Conservation (phyloP, 2,888 invertebrate species). For the Acronicta aceris region DNA sequence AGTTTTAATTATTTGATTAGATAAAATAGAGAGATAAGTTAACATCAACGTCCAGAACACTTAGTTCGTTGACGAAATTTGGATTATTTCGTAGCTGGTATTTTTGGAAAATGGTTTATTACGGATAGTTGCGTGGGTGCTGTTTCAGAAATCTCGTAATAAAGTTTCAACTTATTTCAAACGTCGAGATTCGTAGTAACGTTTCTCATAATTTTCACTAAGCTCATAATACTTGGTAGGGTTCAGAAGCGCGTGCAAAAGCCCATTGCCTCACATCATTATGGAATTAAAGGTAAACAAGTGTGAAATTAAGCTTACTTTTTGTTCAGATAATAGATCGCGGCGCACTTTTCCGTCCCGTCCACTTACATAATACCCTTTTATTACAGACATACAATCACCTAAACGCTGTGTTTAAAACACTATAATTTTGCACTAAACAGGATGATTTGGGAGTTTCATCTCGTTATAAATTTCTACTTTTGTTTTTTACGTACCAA, state of each 20-base stretch:
- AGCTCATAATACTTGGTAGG: conserved; percentile 27
- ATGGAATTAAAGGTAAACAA: conserved; percentile 86
- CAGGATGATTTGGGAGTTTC: conserved; percentile 85
- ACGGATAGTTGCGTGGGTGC: background rate
- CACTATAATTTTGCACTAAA: conserved; percentile 88
- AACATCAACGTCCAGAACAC: background rate
- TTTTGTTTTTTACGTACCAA: conserved; percentile 85
- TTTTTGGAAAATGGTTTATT: background rate
- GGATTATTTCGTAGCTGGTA: background rate
- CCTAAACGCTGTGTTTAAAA: conserved; percentile 85
- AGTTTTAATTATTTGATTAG: conserved; percentile 1
- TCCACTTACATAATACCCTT: conserved; percentile 80
- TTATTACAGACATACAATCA: conserved; percentile 81
- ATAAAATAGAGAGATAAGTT: background rate
- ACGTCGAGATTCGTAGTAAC: too few relatives aligned
- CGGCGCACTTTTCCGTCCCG: conserved; percentile 77
- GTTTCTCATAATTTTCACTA: background rate
- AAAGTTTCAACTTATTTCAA: too few relatives aligned
- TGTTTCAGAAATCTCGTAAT: background rate
- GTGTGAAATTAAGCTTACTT: conserved; percentile 88
- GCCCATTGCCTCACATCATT: conserved; percentile 79
- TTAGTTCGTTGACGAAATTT: background rate
- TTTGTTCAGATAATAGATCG: conserved; percentile 85
- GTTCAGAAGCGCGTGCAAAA: conserved; percentile 75
- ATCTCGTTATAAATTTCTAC: conserved; percentile 86